Evolutionary conservation across 2,888 invertebrate species (phyloP).

Genomic region (Argyresthia albistria): DNA sequence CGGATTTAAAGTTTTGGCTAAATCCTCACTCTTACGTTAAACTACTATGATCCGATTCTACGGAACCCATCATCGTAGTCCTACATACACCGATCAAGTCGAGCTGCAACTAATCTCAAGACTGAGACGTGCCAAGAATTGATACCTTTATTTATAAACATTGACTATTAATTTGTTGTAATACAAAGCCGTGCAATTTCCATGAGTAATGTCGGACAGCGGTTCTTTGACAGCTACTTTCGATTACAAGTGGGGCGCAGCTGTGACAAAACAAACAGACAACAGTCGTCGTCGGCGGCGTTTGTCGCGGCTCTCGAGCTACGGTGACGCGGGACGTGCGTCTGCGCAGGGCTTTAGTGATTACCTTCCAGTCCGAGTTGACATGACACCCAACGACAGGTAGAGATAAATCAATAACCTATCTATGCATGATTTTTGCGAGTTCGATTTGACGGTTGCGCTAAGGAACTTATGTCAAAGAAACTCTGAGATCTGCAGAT

Average conservation of each 20-base stretch:
- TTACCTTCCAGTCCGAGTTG: no score
- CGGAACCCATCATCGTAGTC: neutral
- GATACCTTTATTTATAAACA: conserved; percentile 37
- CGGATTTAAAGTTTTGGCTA: no score
- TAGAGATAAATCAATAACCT: no score
- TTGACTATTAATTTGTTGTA: conserved; percentile 39
- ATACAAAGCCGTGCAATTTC: conserved; percentile 40
- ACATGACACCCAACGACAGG: no score
- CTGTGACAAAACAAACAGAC: conserved; percentile 61
- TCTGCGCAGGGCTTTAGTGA: no score
- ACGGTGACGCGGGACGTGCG: neutral
- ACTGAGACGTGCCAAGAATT: conserved; percentile 18
- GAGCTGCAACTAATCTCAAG: conserved; percentile 9
- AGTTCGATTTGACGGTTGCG: no score
- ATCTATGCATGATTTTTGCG: no score
- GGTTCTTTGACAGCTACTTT: conserved; percentile 45
- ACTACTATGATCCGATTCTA: neutral
- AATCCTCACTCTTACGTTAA: no score
- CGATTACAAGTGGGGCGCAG: conserved; percentile 60
- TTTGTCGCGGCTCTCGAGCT: conserved; percentile 17
- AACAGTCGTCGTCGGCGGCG: conserved; percentile 66
- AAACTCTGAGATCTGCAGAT: no score
- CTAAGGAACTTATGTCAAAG: no score
- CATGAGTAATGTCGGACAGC: conserved; percentile 50
- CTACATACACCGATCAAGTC: neutral